Conservation (phyloP, 2,113 vertebrate species). For the Seriola rivoliana region DNA sequence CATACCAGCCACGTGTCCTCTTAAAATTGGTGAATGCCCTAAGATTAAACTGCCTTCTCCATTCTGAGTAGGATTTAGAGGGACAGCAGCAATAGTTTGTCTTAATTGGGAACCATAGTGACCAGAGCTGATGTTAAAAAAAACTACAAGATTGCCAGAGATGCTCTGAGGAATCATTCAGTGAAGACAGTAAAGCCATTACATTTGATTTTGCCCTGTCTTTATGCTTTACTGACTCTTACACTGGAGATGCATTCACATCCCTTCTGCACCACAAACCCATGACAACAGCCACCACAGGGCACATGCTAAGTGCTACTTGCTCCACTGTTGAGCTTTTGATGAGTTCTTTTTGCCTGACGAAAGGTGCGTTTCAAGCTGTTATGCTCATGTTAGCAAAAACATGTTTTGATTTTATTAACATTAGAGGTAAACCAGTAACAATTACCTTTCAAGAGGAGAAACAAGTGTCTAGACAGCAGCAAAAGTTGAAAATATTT, state of each 20-base stretch:
- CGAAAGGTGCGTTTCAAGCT: slow-evolving; percentile 2
- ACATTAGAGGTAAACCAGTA: background rate
- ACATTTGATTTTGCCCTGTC: slow-evolving; percentile 3
- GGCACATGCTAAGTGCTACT: slow-evolving; percentile 24
- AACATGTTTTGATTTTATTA: slow-evolving; percentile 63
- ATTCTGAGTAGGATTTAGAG: slow-evolving; percentile 18
- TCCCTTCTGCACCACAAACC: slow-evolving; percentile 9
- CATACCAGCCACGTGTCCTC: background rate
- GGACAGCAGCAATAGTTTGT: background rate
- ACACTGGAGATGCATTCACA: slow-evolving; percentile 33
- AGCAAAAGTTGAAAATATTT: slow-evolving; percentile 16
- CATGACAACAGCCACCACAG: slow-evolving; percentile 45
- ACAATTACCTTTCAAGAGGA: background rate
- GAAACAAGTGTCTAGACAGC: background rate
- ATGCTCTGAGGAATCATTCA: background rate
- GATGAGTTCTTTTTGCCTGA: slow-evolving; percentile 13
- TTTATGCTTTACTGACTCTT: slow-evolving; percentile 19
- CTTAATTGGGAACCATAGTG: slow-evolving; percentile 18
- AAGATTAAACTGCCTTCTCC: slow-evolving; percentile 11
- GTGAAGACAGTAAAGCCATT: background rate
- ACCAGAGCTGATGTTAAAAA: slow-evolving; percentile 14
- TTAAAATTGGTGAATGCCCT: background rate
- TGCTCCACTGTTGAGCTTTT: slow-evolving; percentile 26
- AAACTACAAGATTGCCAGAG: slow-evolving; percentile 4
- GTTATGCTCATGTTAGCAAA: slow-evolving; percentile 19